Percentiles rank a stretch among this genome's conserved stretches.
Conservation (phyloP, 1,140 invertebrate species). For the Orchestia grillus region DNA sequence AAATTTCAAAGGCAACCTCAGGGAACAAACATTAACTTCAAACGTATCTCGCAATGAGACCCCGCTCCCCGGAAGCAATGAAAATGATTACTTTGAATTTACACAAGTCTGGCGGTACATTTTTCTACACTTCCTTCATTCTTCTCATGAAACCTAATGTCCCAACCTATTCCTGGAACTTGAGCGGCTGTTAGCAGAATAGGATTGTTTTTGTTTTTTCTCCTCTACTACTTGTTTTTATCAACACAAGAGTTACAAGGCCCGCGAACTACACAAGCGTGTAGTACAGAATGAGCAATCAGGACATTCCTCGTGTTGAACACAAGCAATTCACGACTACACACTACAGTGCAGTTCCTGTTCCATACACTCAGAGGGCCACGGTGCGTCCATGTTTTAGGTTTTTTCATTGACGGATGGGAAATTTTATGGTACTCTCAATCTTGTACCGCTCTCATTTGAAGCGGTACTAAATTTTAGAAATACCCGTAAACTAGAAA, state of each 20-base stretch:
- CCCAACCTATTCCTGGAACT: no score
- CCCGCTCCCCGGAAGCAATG: no score
- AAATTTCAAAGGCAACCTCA: no score
- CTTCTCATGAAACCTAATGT: no score
- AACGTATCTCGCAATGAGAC: no score
- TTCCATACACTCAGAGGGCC: no score
- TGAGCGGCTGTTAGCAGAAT: no score
- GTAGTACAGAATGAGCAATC: not conserved
- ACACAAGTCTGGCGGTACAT: no score
- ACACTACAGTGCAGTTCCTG: not conserved
- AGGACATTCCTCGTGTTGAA: not conserved
- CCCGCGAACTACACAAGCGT: not conserved
- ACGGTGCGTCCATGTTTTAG: not conserved
- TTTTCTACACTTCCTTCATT: no score
- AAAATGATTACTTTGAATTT: no score
- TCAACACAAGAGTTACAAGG: not conserved
- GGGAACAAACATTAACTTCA: no score
- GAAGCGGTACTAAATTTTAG: slow-evolving; percentile 8
- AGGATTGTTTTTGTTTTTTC: no score
- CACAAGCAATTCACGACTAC: not conserved
- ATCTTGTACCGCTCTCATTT: not conserved
- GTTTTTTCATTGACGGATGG: not conserved
- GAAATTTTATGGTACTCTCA: not conserved
- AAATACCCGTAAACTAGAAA: not conserved
- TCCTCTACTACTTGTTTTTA: not conserved